Percentiles rank a stretch among this genome's conserved stretches.
Conservation (phyloP, 2,888 invertebrate genomes). For the Xestia ashworthii region DNA sequence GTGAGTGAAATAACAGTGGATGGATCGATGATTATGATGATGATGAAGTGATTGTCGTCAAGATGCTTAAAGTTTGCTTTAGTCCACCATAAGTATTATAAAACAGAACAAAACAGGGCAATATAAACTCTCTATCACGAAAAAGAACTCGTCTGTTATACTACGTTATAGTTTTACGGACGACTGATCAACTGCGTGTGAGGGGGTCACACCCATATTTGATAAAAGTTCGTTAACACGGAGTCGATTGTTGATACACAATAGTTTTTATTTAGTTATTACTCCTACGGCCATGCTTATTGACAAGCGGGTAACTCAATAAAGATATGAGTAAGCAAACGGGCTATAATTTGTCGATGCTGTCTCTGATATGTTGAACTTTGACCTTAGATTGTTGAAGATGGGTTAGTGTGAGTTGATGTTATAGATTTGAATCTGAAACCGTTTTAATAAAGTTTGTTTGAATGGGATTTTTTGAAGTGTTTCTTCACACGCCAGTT, state of each 20-base stretch:
- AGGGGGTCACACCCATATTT: slow-evolving; percentile 57
- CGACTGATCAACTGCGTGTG: slow-evolving; percentile 14
- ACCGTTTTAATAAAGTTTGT: not conserved
- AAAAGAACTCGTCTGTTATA: slow-evolving; percentile 7
- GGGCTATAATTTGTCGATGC: slow-evolving; percentile 56
- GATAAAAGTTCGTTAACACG: slow-evolving; percentile 59
- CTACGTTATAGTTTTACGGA: slow-evolving; percentile 23
- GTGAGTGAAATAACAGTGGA: no score
- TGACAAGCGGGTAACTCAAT: slow-evolving; percentile 47
- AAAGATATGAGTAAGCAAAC: slow-evolving; percentile 37
- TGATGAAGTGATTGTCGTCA: not conserved
- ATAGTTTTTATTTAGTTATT: slow-evolving; percentile 53
- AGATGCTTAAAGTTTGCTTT: not conserved
- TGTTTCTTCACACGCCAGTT: not conserved
- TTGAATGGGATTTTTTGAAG: not conserved
- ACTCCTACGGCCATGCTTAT: slow-evolving; percentile 20
- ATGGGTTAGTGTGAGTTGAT: slow-evolving; percentile 18
- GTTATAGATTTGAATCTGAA: slow-evolving; percentile 8
- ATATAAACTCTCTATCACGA: not conserved
- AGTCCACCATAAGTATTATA: not conserved
- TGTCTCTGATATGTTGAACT: slow-evolving; percentile 49
- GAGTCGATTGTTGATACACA: slow-evolving; percentile 19
- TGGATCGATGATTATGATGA: no score
- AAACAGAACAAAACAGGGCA: not conserved
- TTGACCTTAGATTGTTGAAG: slow-evolving; percentile 34